Base-by-base conservation (phyloP, 2,888 invertebrate genomes). In the Chydorus sphaericus region DNA sequence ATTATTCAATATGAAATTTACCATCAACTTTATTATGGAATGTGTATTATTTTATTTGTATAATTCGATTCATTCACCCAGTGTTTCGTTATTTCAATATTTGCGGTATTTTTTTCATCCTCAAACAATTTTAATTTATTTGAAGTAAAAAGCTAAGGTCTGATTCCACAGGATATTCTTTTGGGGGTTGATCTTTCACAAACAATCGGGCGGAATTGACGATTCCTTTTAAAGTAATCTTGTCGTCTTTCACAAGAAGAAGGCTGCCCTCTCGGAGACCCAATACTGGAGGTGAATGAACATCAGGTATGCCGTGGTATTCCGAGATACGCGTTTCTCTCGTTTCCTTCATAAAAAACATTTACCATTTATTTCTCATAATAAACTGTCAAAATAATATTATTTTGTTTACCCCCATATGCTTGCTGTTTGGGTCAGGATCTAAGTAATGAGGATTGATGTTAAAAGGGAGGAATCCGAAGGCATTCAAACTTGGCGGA, bases 391-490 rank as follows among this genome's bases (percentile, higher is more conserved):
- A 56, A 16, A 18, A 30, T 3, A 14, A n/a, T 37, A 5, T 18
- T 23, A 7, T 8, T 48, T 4, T 20, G 61, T 66, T 65, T 61
- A 71, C 72, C 14, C 86, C 87, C 71, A 80, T 82, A 67, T 87
- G 87, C 38, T 69, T 80, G 48, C 75, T 75, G 62, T 69, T 74
- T 10, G 73, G 70, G 61, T 78, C 73, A 28, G 75, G 68, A 60
- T 87, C 86, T 62, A 82, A 69, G 66, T 85, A 89, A 69, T 89
- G 89, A 10, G 88, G 85, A 68, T 89, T 89, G 58, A 88, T 86
- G 67, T 88, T 87, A 67, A 87, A 86, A 4, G 85, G 83, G 14
- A 88, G 79, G 55, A 88, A 72, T 36, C 75, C 74, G 48, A 88
- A 72, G 0, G 82, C 86, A 60, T 79, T 73, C 69, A 87, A 83